phyloP scores from a whole-genome alignment of 2,113 vertebrate species.

The Calidris pygmaea region DNA sequence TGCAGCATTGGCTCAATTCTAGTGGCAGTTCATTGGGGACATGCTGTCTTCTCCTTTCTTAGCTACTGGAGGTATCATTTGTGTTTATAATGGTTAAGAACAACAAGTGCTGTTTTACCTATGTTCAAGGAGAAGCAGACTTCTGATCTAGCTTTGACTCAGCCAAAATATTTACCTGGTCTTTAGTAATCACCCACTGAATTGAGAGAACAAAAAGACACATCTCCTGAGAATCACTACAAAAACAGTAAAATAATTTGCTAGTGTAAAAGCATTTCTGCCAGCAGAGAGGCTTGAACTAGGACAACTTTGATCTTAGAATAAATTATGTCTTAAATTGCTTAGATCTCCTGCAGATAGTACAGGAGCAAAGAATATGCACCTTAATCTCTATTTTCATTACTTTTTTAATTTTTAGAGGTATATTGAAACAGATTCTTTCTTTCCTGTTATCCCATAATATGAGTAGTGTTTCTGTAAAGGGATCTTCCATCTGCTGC shows the following conservation, averaged over 20 bases:
- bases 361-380: neutral
- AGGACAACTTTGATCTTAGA: constrained; percentile 59
- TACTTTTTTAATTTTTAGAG: neutral
- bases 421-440: neutral
- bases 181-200: neutral
- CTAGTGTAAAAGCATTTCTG: neutral
- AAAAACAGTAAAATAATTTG: constrained; percentile 31
- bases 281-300: constrained; percentile 20
- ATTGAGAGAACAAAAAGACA: neutral
- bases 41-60: neutral
- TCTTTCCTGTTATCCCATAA: neutral
- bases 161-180: neutral
- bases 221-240: neutral
- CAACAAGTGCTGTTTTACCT: neutral
- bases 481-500: neutral
- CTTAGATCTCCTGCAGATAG: constrained; percentile 27
- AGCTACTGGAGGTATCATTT: neutral
- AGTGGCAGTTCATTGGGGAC: neutral
- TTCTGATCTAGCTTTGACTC: neutral
- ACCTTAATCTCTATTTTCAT: constrained; percentile 4
- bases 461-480: neutral
- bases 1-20: neutral
- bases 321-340: constrained; percentile 41
- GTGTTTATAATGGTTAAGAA: neutral
- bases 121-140: neutral